A percentile compares a stretch with the other conserved stretches of the same genome.
phyloP scores from a whole-genome alignment of 2,797 vertebrate genomes.

The Galagoides demidoff region DNA sequence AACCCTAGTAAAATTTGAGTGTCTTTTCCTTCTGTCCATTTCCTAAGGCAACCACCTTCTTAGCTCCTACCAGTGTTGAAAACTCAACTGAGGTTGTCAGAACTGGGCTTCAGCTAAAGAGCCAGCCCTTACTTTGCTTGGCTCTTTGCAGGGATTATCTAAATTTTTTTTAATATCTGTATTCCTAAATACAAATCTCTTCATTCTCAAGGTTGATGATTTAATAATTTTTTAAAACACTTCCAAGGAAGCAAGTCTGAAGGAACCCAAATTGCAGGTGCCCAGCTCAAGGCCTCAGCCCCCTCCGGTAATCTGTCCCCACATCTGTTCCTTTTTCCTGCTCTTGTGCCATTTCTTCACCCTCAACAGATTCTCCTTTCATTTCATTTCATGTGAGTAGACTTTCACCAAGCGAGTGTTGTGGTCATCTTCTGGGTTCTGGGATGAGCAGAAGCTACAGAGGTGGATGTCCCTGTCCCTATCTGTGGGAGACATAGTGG shows the following conservation, averaged over 20 bases:
- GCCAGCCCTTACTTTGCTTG: not conserved
- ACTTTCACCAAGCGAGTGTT: fast-evolving
- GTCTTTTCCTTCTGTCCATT: not conserved
- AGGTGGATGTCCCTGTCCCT: not conserved
- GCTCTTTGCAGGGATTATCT: not conserved
- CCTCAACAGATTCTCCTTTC: not conserved
- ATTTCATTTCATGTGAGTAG: not conserved
- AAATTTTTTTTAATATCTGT: not conserved
- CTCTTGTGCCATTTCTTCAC: not conserved
- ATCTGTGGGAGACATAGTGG: not conserved
- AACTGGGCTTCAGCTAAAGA: too few species aligned
- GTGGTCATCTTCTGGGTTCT: fast-evolving
- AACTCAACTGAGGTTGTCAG: not conserved
- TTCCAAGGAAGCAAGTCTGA: not conserved
- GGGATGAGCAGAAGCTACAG: not conserved
- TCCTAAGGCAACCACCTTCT: not conserved
- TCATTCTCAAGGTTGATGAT: not conserved
- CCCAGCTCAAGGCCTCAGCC: not conserved
- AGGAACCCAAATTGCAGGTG: fast-evolving
- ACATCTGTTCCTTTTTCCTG: not conserved
- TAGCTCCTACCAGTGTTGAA: not conserved
- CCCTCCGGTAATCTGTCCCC: fast-evolving
- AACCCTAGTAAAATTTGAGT: not conserved
- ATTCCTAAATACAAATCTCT: not conserved
- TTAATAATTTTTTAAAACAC: not conserved